These are phyloP conservation scores for Knipowitschia caucasica DNA, from an alignment of 2,797 vertebrate species.

Conservation along the genomic window DNA sequence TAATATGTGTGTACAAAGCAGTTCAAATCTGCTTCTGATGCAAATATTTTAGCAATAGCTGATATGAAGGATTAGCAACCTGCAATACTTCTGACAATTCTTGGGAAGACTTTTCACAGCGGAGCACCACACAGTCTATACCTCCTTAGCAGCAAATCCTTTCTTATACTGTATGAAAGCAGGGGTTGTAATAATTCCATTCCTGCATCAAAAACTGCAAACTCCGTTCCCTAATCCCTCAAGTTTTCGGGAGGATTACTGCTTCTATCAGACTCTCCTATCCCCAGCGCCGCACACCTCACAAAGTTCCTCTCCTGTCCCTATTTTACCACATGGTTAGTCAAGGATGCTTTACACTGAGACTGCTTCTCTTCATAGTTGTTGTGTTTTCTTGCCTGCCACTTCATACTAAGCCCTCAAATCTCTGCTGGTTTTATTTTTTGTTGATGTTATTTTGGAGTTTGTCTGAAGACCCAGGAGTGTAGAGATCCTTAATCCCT, in stretches of 20 bases:
- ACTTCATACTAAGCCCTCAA: conserved; percentile 46
- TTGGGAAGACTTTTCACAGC: background rate
- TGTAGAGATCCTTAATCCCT: conserved; percentile 57
- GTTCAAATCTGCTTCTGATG: too few species aligned
- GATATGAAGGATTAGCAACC: background rate
- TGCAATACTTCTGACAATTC: background rate
- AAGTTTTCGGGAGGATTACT: conserved; percentile 46
- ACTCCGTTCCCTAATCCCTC: conserved; percentile 44
- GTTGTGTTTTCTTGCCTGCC: conserved; percentile 10
- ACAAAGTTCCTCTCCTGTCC: conserved; percentile 20
- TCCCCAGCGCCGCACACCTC: conserved; percentile 25
- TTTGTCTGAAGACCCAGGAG: conserved; percentile 41
- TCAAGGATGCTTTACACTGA: conserved; percentile 25
- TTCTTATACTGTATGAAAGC: conserved; percentile 17
- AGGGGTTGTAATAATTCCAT: conserved; percentile 9
- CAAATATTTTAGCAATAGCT: background rate
- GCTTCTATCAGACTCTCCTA: conserved; percentile 23
- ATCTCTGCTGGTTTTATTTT: conserved; percentile 30
- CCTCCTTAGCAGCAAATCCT: conserved; percentile 10
- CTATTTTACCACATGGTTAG: conserved; percentile 38
- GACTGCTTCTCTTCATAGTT: conserved; percentile 21
- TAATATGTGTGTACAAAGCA: too few species aligned
- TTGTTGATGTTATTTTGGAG: conserved; percentile 42
- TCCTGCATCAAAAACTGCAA: conserved; percentile 31
- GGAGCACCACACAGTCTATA: background rate